Base-by-base conservation (phyloP, 1,140 invertebrate genomes). In the Himalopsyche phryganea region DNA sequence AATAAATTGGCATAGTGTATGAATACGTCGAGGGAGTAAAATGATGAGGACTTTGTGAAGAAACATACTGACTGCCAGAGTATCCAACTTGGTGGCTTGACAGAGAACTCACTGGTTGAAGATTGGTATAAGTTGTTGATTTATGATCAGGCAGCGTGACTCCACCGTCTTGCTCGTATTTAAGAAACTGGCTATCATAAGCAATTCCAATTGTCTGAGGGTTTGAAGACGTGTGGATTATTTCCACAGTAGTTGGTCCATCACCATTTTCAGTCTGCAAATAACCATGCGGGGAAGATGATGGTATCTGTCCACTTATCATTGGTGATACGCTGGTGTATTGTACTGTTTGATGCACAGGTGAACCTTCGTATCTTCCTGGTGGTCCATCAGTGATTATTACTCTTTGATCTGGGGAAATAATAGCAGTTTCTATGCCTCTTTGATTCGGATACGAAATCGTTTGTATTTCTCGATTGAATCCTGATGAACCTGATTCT, bases 191-290 rank as follows among this genome's bases (percentile, higher is more conserved):
- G 50, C 23, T 10, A 33, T 45, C 53, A n/a, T 63, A 76, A 0
- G 73, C 71, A 0, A 75, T 72, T 10, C 76, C 75, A 0, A 75
- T 68, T 19, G 74, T 58, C 35, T 77, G 76, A 51, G 76, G 76
- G 1, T 33, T 40, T 47, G 67, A 68, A 2, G 75, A 71, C 0
- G 72, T 71, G 50, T 77, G 76, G 19, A 77, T 73, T 70, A 76
- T 73, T 58, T 77, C 76, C 13, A 77, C 66, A 4, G 73, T 68
- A 1, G 67, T 60, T 0, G 72, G 69, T 18, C 68, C 67, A 0
- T 67, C 67, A 5, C 63, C 65, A 50, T 73, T 72, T 14, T 75
- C 73, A 9, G 62, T 59, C 9, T 53, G 50, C 28, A 61, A 58
- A 32, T 35, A 73, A 55, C 13, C 65, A 66, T 47, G 72, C 60